These are phyloP conservation scores for Capitella teleta DNA, from an alignment of 1,140 invertebrate genomes.

Conservation along the genomic window DNA sequence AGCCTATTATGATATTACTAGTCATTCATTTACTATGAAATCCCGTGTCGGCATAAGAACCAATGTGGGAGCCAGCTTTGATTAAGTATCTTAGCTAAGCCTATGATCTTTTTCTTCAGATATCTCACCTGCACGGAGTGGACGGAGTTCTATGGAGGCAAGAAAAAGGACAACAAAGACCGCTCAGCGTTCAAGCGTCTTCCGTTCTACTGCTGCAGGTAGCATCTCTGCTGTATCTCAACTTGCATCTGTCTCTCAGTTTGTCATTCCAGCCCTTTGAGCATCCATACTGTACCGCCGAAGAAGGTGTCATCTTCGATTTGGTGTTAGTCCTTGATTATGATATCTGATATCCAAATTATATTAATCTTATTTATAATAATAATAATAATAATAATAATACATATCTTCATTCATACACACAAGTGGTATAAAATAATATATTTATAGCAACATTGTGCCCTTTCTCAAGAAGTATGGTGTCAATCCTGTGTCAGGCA, in stretches of 20 bases:
- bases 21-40: too few species aligned
- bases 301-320: slow-evolving; percentile 43
- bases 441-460: slow-evolving; percentile 59
- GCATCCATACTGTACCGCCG: slow-evolving; percentile 72
- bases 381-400: too few species aligned
- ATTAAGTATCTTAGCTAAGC: too few species aligned
- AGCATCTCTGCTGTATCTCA: background rate
- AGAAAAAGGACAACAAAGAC: slow-evolving; percentile 43
- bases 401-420: too few species aligned
- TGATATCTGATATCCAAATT: background rate
- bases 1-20: too few species aligned
- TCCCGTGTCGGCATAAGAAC: too few species aligned
- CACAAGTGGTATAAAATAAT: too few species aligned
- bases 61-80: too few species aligned
- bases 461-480: slow-evolving; percentile 88
- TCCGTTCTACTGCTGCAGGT: slow-evolving; percentile 81
- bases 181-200: slow-evolving; percentile 77
- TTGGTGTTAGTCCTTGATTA: slow-evolving; percentile 50
- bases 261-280: slow-evolving; percentile 84
- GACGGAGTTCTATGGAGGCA: slow-evolving; percentile 84
- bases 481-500: slow-evolving; percentile 85
- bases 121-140: slow-evolving; percentile 94
- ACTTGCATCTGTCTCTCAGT: slow-evolving; percentile 38
- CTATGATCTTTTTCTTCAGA: too few species aligned
- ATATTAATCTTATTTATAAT: slow-evolving; percentile 24